phyloP scores from a whole-genome alignment of 2,888 invertebrate genomes.

The Hyppa rectilinea region DNA sequence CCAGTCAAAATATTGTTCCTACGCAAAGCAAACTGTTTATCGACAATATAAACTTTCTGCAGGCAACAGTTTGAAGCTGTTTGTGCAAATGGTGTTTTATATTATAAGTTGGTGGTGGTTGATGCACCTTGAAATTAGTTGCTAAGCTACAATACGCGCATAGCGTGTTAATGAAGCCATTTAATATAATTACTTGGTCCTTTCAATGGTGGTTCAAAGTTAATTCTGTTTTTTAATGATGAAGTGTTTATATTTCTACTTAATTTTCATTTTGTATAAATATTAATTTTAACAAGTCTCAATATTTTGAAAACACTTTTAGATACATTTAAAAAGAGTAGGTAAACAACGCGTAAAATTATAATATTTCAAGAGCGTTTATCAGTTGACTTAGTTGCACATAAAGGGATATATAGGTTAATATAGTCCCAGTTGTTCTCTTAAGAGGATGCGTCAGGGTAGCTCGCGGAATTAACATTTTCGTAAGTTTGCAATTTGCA shows the following conservation, averaged over 20 bases:
- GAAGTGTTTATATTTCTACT: slow-evolving; percentile 27
- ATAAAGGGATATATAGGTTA: background rate
- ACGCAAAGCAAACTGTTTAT: slow-evolving; percentile 81
- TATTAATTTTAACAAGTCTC: background rate
- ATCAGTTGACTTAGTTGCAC: slow-evolving; percentile 11
- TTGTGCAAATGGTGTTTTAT: slow-evolving; percentile 67
- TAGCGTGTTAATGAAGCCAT: slow-evolving; percentile 40
- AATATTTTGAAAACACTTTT: background rate
- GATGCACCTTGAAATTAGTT: slow-evolving; percentile 47
- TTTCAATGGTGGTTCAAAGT: slow-evolving; percentile 6
- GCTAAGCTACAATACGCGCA: slow-evolving; percentile 45
- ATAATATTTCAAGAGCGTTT: background rate
- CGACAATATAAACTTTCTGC: slow-evolving; percentile 78
- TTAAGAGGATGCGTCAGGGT: no score
- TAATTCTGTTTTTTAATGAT: slow-evolving; percentile 23
- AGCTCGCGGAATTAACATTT: no score
- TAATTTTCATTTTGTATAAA: slow-evolving; percentile 3
- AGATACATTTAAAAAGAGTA: background rate
- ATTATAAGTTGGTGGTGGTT: slow-evolving; percentile 55
- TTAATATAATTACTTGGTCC: slow-evolving; percentile 52
- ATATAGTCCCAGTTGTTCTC: background rate
- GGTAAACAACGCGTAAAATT: background rate
- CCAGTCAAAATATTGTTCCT: slow-evolving; percentile 75
- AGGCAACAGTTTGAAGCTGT: slow-evolving; percentile 72
- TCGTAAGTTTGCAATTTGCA: no score